Evolutionary conservation across 2,113 vertebrate species (phyloP).

Genomic region (Saccopteryx leptura): DNA sequence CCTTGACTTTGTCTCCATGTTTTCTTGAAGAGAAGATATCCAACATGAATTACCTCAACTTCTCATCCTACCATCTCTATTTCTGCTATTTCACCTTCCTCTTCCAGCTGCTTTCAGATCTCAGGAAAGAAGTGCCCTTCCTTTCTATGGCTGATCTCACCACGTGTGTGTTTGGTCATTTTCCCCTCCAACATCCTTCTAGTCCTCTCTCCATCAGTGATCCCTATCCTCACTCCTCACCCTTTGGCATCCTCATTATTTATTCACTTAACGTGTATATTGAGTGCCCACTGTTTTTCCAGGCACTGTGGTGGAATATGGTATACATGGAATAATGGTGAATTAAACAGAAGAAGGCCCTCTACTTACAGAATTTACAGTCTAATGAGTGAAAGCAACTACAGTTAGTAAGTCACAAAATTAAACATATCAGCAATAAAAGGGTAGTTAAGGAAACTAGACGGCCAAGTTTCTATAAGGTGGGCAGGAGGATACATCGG

Average conservation of each 20-base stretch:
- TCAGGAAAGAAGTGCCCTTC: background rate
- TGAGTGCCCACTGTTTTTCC: background rate
- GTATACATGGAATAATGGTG: background rate
- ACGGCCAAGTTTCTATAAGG: background rate
- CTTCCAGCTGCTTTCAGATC: background rate
- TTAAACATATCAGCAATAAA: background rate
- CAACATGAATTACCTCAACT: background rate
- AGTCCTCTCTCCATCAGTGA: background rate
- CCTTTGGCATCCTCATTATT: background rate
- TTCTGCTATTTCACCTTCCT: slow-evolving; percentile 2
- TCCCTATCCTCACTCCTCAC: background rate
- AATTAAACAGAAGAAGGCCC: background rate
- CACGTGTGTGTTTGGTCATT: background rate
- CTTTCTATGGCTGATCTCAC: background rate
- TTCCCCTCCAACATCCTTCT: background rate
- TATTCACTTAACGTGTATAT: background rate
- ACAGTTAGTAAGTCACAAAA: slow-evolving; percentile 32
- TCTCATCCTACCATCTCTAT: background rate
- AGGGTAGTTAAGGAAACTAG: background rate
- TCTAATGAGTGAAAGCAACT: background rate
- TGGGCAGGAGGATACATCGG: background rate
- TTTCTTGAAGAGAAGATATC: background rate
- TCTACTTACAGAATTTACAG: background rate
- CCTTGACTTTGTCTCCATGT: background rate
- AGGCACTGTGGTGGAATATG: background rate